phyloP scores from a whole-genome alignment of 1,140 invertebrate genomes.

The Halyomorpha halys region DNA sequence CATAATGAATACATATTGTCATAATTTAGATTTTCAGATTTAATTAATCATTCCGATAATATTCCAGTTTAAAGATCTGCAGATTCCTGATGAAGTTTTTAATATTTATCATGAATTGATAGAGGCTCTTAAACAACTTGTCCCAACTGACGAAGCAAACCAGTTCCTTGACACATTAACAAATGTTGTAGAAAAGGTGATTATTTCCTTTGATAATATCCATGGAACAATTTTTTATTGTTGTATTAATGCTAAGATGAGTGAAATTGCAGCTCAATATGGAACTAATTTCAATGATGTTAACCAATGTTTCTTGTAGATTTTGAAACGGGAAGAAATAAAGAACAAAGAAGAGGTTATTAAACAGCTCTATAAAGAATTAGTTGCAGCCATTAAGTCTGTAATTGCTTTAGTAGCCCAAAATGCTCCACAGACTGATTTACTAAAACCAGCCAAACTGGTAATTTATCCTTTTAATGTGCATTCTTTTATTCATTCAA shows the following conservation, averaged over 20 bases:
- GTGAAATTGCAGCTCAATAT: background rate
- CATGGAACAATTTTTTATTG: too few relatives aligned
- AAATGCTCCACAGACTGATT: background rate
- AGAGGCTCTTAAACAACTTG: background rate
- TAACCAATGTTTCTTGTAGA: conserved; percentile 30
- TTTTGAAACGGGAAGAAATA: conserved; percentile 39
- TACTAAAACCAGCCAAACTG: background rate
- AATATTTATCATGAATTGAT: background rate
- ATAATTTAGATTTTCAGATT: background rate
- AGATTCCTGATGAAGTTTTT: conserved; percentile 11
- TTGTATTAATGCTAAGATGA: background rate
- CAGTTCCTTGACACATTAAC: conserved; percentile 1
- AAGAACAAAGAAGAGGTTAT: conserved; percentile 42
- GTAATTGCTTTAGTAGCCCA: conserved; percentile 33
- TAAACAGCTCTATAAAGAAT: conserved; percentile 42
- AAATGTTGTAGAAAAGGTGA: conserved; percentile 10
- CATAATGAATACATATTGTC: background rate
- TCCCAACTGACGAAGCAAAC: background rate
- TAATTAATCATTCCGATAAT: background rate
- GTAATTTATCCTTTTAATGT: background rate
- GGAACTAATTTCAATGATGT: background rate
- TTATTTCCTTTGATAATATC: too few relatives aligned
- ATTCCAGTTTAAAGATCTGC: conserved; percentile 10
- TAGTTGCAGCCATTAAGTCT: conserved; percentile 39
- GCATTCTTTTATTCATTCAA: background rate